These are phyloP conservation scores for Myotis planiceps DNA, from an alignment of 2,797 vertebrate genomes.

Conservation along the genomic window DNA sequence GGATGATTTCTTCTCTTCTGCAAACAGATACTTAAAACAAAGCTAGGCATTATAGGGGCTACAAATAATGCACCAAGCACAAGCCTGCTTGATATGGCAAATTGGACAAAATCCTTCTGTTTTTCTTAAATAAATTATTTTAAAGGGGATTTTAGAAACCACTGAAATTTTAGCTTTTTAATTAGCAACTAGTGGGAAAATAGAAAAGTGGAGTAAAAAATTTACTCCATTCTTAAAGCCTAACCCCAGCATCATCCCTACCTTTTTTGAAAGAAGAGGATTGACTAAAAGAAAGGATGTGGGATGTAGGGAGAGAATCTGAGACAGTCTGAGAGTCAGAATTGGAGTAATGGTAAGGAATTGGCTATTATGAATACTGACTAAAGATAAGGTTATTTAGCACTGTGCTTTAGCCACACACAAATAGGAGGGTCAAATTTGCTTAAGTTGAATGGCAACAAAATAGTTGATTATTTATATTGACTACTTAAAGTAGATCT, in stretches of 20 bases:
- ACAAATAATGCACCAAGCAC: background rate
- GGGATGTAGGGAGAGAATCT: too few species aligned
- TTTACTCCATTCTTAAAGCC: background rate
- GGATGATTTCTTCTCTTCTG: background rate
- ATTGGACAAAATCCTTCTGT: background rate
- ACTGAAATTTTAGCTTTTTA: background rate
- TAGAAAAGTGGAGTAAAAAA: background rate
- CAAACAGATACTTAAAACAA: background rate
- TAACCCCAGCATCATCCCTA: background rate
- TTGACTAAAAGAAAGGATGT: background rate
- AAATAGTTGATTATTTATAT: background rate
- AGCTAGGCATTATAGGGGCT: background rate
- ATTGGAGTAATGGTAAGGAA: background rate
- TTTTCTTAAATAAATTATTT: background rate
- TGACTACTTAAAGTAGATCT: background rate
- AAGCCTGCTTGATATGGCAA: background rate
- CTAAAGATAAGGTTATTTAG: background rate
- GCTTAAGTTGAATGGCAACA: background rate
- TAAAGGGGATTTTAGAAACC: background rate
- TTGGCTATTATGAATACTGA: background rate
- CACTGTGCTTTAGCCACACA: background rate
- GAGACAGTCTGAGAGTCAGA: background rate
- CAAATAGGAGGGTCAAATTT: background rate
- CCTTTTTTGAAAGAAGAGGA: background rate
- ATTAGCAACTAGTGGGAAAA: background rate